Evolutionary conservation across 2,113 vertebrate species (phyloP).

Genomic region (Notechis scutatus): DNA sequence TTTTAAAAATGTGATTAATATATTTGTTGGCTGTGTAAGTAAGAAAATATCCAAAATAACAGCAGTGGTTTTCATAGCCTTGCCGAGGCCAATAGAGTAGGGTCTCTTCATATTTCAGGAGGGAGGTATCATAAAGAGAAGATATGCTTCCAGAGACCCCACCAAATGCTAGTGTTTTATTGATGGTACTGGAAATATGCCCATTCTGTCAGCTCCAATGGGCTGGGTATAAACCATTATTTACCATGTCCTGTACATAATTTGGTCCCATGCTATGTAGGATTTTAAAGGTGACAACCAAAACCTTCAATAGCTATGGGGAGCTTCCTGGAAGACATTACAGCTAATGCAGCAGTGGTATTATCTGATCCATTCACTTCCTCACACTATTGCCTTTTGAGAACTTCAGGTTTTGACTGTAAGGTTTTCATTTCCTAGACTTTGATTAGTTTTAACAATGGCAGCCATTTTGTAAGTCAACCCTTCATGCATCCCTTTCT

Average conservation of each 20-base stretch:
- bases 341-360: background rate
- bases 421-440: background rate
- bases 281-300: background rate
- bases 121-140: background rate
- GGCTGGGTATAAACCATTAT: background rate
- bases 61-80: background rate
- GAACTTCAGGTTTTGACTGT: background rate
- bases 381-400: background rate
- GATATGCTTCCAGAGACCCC: background rate
- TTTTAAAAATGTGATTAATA: background rate
- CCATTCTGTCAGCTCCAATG: background rate
- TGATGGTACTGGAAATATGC: background rate
- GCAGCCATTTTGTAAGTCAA: background rate
- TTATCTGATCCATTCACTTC: background rate
- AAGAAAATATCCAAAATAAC: background rate
- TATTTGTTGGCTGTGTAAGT: background rate
- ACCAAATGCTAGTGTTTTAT: background rate
- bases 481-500: background rate
- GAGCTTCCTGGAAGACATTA: background rate
- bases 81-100: background rate
- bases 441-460: background rate
- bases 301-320: background rate
- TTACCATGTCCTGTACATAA: background rate
- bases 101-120: background rate
- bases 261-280: background rate